Conservation (phyloP, 2,888 invertebrate genomes). For the Diachrysia chrysitis region DNA sequence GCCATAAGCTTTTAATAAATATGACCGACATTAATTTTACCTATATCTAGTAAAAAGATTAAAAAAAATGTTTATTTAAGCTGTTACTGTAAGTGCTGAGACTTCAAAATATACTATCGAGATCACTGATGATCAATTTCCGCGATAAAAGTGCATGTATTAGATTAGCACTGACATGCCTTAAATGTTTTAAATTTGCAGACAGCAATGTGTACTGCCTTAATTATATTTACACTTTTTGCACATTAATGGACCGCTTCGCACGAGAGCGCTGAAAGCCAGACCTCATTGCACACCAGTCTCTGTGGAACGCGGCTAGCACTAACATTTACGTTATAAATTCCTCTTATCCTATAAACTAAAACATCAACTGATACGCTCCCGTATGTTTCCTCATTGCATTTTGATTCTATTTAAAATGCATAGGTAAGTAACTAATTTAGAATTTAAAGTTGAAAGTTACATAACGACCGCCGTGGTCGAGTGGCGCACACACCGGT, state of each 20-base stretch:
- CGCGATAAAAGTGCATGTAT: too few relatives aligned
- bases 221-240: neutral
- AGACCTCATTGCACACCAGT: slow-evolving; percentile 3
- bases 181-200: neutral
- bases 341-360: neutral
- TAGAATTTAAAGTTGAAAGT: neutral
- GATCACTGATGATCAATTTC: too few relatives aligned
- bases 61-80: too few relatives aligned
- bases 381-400: slow-evolving; percentile 1
- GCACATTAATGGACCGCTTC: neutral
- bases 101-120: neutral
- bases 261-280: neutral
- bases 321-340: slow-evolving; percentile 4
- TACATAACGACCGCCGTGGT: too few relatives aligned
- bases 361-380: neutral
- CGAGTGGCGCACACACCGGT: too few relatives aligned
- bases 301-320: slow-evolving; percentile 4
- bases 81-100: too few relatives aligned
- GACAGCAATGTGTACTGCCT: neutral
- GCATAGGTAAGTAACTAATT: neutral
- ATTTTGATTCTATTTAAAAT: neutral
- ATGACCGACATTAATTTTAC: too few relatives aligned
- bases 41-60: too few relatives aligned
- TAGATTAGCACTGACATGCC: too few relatives aligned
- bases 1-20: neutral